These are phyloP conservation scores for Hipposideros larvatus DNA, from an alignment of 2,797 vertebrate species.

Conservation along the genomic window DNA sequence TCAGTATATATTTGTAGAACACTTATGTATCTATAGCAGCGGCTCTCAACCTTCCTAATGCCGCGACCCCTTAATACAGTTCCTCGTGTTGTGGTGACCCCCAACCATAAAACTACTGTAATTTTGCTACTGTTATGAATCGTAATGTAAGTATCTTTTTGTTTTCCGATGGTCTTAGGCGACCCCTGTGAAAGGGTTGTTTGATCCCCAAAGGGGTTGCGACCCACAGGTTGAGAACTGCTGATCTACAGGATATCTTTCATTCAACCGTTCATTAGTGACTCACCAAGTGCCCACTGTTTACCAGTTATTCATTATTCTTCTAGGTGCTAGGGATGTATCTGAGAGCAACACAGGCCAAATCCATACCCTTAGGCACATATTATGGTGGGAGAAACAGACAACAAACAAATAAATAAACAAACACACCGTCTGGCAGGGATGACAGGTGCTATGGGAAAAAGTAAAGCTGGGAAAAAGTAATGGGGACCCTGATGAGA, in stretches of 20 bases:
- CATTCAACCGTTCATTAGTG: neutral
- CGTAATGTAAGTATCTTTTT: too few relatives aligned
- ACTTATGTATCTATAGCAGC: neutral
- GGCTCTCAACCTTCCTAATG: too few relatives aligned
- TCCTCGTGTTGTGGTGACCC: too few relatives aligned
- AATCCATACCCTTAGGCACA: neutral
- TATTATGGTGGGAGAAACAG: neutral
- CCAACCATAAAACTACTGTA: too few relatives aligned
- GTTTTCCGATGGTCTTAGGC: too few relatives aligned
- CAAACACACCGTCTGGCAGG: neutral
- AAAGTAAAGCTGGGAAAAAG: neutral
- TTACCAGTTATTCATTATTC: neutral
- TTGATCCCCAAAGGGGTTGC: too few relatives aligned
- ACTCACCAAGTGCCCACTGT: too few relatives aligned
- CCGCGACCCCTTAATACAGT: too few relatives aligned
- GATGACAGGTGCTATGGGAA: neutral
- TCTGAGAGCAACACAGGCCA: neutral
- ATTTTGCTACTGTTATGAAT: too few relatives aligned
- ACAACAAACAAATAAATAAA: neutral
- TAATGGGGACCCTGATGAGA: neutral
- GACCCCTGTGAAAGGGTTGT: too few relatives aligned
- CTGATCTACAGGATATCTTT: neutral
- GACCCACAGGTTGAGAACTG: too few relatives aligned
- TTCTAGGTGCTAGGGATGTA: neutral
- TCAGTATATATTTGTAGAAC: neutral